Conservation (phyloP, 2,888 invertebrate genomes). For the Boloria selene region DNA sequence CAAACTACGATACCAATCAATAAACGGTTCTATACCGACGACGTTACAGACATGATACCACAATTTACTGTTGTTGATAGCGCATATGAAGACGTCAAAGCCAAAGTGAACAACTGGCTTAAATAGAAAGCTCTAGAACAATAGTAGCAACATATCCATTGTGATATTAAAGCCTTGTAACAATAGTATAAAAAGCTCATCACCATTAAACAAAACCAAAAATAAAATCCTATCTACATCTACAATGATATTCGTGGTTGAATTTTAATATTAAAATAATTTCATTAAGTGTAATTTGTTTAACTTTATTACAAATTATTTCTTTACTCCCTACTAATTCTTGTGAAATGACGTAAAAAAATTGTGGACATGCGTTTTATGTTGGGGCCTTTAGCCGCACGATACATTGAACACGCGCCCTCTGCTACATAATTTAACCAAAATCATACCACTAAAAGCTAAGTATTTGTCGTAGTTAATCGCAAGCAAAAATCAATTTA, state of each 20-base stretch:
- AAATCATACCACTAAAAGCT: no score
- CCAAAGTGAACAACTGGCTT: constrained; percentile 62
- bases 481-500: no score
- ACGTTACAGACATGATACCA: constrained; percentile 78
- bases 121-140: constrained; percentile 68
- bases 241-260: background rate
- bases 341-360: no score
- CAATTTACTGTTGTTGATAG: constrained; percentile 76
- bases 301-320: no score
- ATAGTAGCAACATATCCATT: constrained; percentile 69
- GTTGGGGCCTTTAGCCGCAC: no score
- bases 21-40: constrained; percentile 81
- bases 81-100: constrained; percentile 78
- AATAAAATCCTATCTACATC: constrained; percentile 30
- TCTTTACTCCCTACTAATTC: no score
- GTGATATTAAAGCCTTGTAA: constrained; percentile 54
- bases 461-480: no score
- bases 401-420: no score
- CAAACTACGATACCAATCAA: constrained; percentile 82
- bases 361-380: no score
- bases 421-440: no score
- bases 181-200: constrained; percentile 39
- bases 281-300: no score
- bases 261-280: no score
- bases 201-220: constrained; percentile 26